Evolutionary conservation across 2,888 invertebrate genomes (phyloP).

Genomic region (Molanna angustata): DNA sequence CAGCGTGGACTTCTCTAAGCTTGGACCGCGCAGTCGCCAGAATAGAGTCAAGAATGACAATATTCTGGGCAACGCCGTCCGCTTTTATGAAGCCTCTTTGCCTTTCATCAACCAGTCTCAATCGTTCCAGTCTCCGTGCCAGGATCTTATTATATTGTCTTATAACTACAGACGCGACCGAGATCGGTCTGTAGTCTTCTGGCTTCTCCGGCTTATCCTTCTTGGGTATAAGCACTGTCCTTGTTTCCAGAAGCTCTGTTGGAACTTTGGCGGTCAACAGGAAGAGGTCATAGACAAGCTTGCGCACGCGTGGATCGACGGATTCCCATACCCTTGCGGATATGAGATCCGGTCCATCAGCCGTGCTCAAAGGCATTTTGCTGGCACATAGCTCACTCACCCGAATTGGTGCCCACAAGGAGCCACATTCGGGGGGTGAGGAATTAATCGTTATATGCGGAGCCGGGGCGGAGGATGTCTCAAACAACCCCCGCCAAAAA

Average conservation of each 20-base stretch:
- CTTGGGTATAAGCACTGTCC: slow-evolving; percentile 10
- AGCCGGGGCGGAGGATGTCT: too few relatives aligned
- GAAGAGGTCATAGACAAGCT: too few relatives aligned
- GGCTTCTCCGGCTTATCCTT: background rate
- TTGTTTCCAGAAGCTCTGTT: background rate
- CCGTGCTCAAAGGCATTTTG: background rate
- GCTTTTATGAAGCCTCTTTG: slow-evolving; percentile 36
- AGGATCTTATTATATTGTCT: slow-evolving; percentile 31
- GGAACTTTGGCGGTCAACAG: background rate
- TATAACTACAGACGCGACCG: slow-evolving; percentile 21
- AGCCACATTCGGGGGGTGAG: too few relatives aligned
- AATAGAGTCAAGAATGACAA: slow-evolving; percentile 36
- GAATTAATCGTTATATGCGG: too few relatives aligned
- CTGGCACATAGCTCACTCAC: background rate
- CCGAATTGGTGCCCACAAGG: background rate
- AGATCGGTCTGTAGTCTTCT: slow-evolving; percentile 13
- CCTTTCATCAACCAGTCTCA: slow-evolving; percentile 9
- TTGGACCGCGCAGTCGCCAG: slow-evolving; percentile 33
- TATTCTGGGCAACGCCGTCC: slow-evolving; percentile 41
- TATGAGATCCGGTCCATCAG: slow-evolving; percentile 2
- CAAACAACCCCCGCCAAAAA: too few relatives aligned
- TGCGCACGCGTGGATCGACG: too few relatives aligned
- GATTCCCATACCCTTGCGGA: background rate
- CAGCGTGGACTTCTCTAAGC: slow-evolving; percentile 35
- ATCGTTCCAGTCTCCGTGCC: slow-evolving; percentile 18